These are phyloP conservation scores for Casuarius casuarius DNA, from an alignment of 2,113 vertebrate species.

Conservation along the genomic window DNA sequence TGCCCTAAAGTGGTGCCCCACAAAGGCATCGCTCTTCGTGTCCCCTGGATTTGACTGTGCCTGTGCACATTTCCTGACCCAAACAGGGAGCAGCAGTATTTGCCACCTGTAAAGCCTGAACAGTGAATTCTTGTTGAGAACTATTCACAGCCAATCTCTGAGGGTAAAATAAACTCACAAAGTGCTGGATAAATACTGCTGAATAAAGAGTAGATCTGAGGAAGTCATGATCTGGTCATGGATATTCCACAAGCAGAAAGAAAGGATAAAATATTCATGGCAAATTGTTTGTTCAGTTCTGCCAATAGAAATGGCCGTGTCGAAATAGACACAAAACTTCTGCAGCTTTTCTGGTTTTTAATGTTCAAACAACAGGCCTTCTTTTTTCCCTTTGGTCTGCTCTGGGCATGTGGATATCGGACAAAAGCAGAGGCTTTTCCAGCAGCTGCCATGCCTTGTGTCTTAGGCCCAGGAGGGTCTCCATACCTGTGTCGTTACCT, in stretches of 20 bases:
- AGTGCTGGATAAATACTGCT: background rate
- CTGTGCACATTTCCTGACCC: fast-evolving
- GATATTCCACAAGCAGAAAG: background rate
- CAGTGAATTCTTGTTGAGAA: fast-evolving
- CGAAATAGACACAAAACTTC: background rate
- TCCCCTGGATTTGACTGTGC: background rate
- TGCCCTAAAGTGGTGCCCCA: fast-evolving
- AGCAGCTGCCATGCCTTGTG: background rate
- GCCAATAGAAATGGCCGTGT: background rate
- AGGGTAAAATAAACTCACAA: background rate
- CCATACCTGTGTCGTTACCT: background rate
- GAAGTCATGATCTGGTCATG: background rate
- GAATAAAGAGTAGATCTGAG: background rate
- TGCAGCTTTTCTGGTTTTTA: background rate
- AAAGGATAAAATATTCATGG: background rate
- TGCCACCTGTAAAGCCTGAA: background rate
- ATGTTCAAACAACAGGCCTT: background rate
- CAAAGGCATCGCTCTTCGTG: fast-evolving
- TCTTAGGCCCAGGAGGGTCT: background rate
- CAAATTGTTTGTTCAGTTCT: background rate
- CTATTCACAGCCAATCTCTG: fast-evolving
- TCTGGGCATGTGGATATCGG: background rate
- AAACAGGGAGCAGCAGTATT: fast-evolving
- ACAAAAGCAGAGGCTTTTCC: background rate
- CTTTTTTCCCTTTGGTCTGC: background rate